Conservation (phyloP, 1,140 invertebrate species). For the Ostrea denselamellosa region DNA sequence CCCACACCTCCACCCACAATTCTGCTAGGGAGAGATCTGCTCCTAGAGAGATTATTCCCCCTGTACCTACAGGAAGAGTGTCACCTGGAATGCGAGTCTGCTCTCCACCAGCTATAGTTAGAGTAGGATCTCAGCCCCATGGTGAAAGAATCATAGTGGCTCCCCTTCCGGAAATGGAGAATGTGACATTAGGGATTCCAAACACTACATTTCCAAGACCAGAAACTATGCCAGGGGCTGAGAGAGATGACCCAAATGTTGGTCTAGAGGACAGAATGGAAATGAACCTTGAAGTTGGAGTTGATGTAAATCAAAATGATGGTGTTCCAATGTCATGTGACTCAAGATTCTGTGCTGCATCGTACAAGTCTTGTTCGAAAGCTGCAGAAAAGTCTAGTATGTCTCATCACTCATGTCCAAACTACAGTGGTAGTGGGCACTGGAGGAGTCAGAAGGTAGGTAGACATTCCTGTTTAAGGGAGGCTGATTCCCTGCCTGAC, state of each 20-base stretch:
- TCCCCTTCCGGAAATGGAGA: slow-evolving; percentile 8
- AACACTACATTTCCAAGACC: slow-evolving; percentile 13
- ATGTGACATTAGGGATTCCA: slow-evolving; percentile 14
- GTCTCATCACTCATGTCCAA: not conserved
- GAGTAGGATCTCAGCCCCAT: slow-evolving; percentile 6
- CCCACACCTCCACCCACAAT: not conserved
- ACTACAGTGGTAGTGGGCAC: not conserved
- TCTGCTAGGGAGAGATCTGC: not conserved
- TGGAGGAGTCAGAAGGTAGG: not conserved
- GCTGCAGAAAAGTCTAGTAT: not conserved
- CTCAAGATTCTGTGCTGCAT: not conserved
- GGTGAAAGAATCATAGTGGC: slow-evolving; percentile 10
- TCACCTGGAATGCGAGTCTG: not conserved
- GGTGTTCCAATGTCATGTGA: not conserved
- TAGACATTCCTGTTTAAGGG: slow-evolving; percentile 21
- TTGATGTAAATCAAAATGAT: not conserved
- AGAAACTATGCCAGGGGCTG: slow-evolving; percentile 30
- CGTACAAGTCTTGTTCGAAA: not conserved
- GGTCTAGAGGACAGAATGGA: slow-evolving; percentile 30
- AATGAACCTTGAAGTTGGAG: slow-evolving; percentile 15
- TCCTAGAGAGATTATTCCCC: not conserved
- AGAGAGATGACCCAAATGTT: not conserved
- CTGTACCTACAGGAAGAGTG: slow-evolving; percentile 15
- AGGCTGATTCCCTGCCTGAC: not conserved
- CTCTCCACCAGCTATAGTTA: not conserved